Conservation (phyloP, 1,140 invertebrate species). For the Drosophila paulistorum region DNA sequence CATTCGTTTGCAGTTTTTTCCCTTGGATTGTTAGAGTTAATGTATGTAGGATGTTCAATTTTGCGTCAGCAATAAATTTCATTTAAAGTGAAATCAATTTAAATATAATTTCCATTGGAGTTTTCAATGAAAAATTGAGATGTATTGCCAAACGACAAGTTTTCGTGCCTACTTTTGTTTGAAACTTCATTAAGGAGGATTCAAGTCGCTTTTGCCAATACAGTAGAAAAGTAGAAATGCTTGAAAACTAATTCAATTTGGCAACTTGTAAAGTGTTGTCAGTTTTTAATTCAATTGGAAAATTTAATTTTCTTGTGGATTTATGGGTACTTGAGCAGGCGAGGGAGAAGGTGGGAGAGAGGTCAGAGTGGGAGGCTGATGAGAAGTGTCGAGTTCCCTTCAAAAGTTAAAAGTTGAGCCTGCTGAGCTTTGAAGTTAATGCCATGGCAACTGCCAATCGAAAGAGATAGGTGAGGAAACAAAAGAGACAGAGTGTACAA, state of each 20-base stretch:
- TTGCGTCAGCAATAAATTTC: constrained; percentile 35
- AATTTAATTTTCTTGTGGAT: constrained; percentile 13
- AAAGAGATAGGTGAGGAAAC: not conserved
- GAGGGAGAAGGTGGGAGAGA: not conserved
- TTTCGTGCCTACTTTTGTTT: not conserved
- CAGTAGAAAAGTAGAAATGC: not conserved
- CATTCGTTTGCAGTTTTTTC: not conserved
- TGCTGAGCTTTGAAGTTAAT: constrained; percentile 7
- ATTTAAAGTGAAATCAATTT: constrained; percentile 6
- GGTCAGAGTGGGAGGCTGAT: not conserved
- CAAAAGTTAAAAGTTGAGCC: not conserved
- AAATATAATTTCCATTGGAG: not conserved
- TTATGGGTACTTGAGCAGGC: not conserved
- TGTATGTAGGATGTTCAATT: constrained; percentile 9
- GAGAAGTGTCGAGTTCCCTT: not conserved
- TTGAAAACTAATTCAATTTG: constrained; percentile 4
- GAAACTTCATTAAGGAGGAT: not conserved
- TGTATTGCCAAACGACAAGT: not conserved
- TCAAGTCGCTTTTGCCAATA: not conserved
- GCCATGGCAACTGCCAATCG: not conserved
- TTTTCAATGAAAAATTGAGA: constrained; percentile 3
- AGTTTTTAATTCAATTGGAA: constrained; percentile 13
- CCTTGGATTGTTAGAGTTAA: constrained; percentile 5
- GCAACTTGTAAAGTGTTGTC: constrained; percentile 9
- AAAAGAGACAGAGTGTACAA: not conserved